Percentiles rank a stretch among this genome's conserved stretches.
Conservation (phyloP, 2,113 vertebrate genomes). For the Phalacrocorax aristotelis region DNA sequence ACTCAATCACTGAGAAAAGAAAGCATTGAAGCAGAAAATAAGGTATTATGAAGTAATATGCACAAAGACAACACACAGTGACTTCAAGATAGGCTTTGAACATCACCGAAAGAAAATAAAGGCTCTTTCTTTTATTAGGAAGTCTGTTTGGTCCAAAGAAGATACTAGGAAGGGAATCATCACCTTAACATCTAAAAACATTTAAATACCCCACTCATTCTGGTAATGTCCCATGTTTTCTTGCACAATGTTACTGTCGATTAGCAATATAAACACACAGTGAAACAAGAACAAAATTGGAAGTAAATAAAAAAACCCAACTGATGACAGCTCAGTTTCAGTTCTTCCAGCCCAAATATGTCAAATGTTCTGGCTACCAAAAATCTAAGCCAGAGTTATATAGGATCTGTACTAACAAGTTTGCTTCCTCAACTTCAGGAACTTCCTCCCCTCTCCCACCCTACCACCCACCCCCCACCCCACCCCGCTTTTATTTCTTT, state of each 20-base stretch:
- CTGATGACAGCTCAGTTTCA: not conserved
- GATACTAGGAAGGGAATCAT: not conserved
- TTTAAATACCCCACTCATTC: not conserved
- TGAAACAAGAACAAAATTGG: not conserved
- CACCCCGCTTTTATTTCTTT: not conserved
- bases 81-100: not conserved
- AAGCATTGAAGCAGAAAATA: not conserved
- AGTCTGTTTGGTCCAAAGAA: not conserved
- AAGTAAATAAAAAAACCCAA: not conserved
- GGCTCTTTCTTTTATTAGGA: not conserved
- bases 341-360: not conserved
- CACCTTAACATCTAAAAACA: not conserved
- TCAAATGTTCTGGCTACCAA: not conserved
- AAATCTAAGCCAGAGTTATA: not conserved
- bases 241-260: not conserved
- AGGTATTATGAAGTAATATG: not conserved
- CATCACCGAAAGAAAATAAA: not conserved
- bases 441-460: not conserved
- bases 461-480: too few relatives aligned
- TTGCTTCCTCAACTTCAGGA: not conserved
- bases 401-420: not conserved
- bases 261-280: not conserved
- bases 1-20: not conserved
- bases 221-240: not conserved
- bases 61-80: not conserved